A percentile compares a stretch with the other conserved stretches of the same genome.
Evolutionary conservation across 2,113 vertebrate genomes (phyloP).

Genomic region (Himantopus leucocephalus): DNA sequence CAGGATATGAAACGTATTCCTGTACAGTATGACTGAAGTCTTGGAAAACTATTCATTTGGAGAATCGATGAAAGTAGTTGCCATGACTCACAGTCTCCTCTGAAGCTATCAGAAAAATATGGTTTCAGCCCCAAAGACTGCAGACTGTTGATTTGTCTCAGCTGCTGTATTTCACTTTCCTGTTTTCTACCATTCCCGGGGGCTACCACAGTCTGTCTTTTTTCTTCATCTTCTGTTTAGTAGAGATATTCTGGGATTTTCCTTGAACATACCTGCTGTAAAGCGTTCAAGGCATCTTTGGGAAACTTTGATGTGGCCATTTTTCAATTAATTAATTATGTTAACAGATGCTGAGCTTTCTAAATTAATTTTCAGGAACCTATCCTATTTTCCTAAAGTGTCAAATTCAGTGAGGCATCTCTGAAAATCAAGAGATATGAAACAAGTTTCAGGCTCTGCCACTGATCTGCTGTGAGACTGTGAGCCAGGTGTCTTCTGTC

Average conservation of each 20-base stretch:
- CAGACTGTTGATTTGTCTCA: neutral
- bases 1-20: neutral
- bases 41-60: neutral
- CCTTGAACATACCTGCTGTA: neutral
- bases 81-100: neutral
- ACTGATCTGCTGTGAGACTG: neutral
- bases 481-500: neutral
- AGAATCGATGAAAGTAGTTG: neutral
- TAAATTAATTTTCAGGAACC: neutral
- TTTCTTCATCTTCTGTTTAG: neutral
- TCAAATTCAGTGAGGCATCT: neutral
- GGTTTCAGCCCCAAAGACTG: neutral
- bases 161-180: neutral
- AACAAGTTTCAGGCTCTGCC: neutral
- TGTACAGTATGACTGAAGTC: neutral
- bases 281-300: neutral
- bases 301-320: neutral
- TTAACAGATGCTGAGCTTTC: neutral
- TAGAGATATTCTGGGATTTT: neutral
- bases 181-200: neutral
- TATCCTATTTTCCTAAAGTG: neutral
- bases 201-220: neutral
- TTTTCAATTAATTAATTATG: neutral
- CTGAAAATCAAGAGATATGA: neutral
- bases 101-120: neutral